phyloP scores from a whole-genome alignment of 2,113 vertebrate species.

The Notothenia rossii region DNA sequence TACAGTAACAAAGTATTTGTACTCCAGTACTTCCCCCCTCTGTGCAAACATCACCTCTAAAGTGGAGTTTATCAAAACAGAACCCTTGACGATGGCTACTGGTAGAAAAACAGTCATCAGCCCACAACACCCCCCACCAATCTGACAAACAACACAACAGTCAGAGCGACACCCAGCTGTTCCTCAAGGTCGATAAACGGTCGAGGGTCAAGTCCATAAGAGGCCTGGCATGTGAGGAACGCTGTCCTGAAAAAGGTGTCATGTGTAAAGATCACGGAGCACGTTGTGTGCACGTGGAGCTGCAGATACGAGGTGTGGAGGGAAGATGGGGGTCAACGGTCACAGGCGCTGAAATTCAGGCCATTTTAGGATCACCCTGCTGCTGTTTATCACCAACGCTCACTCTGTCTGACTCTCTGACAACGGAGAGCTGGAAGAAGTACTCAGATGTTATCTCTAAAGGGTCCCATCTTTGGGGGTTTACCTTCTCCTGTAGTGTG shows the following conservation, averaged over 20 bases:
- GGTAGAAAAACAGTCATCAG: no score
- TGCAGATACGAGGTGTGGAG: conserved; percentile 14
- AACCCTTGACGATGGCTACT: no score
- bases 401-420: not conserved
- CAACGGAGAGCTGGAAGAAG: rapidly evolving
- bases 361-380: conserved; percentile 23
- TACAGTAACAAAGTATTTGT: no score
- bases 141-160: no score
- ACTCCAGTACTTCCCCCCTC: no score
- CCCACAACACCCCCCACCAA: no score
- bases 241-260: conserved; percentile 43
- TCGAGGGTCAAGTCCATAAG: conserved; percentile 22
- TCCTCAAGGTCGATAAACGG: conserved; percentile 13
- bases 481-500: no score
- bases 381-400: not conserved
- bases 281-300: conserved; percentile 19
- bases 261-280: conserved; percentile 14
- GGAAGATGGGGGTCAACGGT: conserved; percentile 27
- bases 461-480: no score
- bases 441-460: no score
- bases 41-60: no score
- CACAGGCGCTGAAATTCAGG: conserved; percentile 9
- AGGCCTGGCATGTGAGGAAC: conserved; percentile 36
- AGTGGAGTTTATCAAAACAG: no score
- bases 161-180: no score